Percentiles rank a stretch among this genome's conserved stretches.
Conservation (phyloP, 1,140 invertebrate species). For the Coenobita brevimanus region DNA sequence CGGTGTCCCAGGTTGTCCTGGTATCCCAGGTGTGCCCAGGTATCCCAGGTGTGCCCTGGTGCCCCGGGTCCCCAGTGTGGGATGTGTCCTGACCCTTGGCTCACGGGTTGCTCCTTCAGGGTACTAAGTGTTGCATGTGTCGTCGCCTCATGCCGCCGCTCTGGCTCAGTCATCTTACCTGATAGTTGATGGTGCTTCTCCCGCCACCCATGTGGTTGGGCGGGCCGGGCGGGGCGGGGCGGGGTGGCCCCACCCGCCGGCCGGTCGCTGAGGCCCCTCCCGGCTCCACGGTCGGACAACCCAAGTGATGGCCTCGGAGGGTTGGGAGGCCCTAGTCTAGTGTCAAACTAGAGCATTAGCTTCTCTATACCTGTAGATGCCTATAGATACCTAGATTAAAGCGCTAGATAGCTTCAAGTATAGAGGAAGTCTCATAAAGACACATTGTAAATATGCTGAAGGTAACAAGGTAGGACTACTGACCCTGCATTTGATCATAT, state of each 20-base stretch:
- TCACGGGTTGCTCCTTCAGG: conserved; percentile 67
- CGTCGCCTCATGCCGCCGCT: conserved; percentile 44
- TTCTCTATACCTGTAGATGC: conserved; percentile 68
- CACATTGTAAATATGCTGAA: conserved; percentile 62
- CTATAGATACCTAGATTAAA: conserved; percentile 66
- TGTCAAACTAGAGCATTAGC: conserved; percentile 67
- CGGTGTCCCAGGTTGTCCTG: conserved; percentile 5
- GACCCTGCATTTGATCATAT: conserved; percentile 65
- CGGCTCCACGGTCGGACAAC: conserved; percentile 61
- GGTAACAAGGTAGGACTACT: conserved; percentile 61
- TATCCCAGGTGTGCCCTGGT: conserved; percentile 54
- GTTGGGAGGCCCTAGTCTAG: conserved; percentile 65
- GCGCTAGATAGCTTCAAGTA: conserved; percentile 67
- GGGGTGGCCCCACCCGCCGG: not conserved
- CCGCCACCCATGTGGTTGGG: conserved; percentile 51
- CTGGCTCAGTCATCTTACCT: conserved; percentile 41
- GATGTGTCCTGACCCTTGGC: conserved; percentile 65
- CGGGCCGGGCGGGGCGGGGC: conserved; percentile 34
- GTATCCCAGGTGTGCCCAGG: conserved; percentile 56
- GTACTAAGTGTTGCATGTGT: conserved; percentile 66
- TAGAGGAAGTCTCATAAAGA: conserved; percentile 65
- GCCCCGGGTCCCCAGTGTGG: conserved; percentile 56
- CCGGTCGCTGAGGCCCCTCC: conserved; percentile 55
- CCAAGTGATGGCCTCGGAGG: conserved; percentile 63
- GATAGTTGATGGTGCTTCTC: conserved; percentile 62